Evolutionary conservation across 2,888 invertebrate species (phyloP).

Genomic region (Icerya purchasi): DNA sequence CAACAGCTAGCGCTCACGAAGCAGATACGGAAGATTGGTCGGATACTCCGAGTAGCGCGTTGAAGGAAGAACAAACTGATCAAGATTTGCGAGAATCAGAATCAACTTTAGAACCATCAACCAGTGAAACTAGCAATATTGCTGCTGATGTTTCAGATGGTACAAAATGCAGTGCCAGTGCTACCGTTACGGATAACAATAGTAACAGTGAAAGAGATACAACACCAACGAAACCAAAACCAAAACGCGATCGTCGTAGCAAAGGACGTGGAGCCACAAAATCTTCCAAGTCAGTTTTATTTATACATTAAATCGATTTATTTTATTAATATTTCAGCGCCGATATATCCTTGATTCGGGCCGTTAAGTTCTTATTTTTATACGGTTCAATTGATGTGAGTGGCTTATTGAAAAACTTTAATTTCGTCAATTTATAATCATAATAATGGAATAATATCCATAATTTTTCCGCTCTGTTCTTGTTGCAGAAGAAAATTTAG

Average conservation of each 20-base stretch:
- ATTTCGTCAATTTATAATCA: too few relatives aligned
- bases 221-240: neutral
- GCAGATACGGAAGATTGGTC: constrained; percentile 10
- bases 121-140: neutral
- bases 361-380: too few relatives aligned
- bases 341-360: too few relatives aligned
- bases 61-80: constrained; percentile 7
- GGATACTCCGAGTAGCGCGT: constrained; percentile 6
- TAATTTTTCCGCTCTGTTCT: too few relatives aligned
- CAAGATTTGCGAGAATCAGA: neutral
- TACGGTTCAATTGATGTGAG: too few relatives aligned
- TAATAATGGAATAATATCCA: too few relatives aligned
- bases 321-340: too few relatives aligned
- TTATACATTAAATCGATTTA: too few relatives aligned
- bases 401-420: too few relatives aligned
- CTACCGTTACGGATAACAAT: too few relatives aligned
- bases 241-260: neutral
- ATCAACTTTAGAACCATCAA: neutral
- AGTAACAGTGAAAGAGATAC: neutral
- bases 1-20: neutral
- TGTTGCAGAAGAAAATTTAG: too few relatives aligned
- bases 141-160: neutral
- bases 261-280: neutral
- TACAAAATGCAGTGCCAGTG: neutral
- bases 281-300: neutral